A percentile compares a stretch with the other conserved stretches of the same genome.
phyloP scores from a whole-genome alignment of 2,888 invertebrate genomes.

The Auanema freiburgensis region DNA sequence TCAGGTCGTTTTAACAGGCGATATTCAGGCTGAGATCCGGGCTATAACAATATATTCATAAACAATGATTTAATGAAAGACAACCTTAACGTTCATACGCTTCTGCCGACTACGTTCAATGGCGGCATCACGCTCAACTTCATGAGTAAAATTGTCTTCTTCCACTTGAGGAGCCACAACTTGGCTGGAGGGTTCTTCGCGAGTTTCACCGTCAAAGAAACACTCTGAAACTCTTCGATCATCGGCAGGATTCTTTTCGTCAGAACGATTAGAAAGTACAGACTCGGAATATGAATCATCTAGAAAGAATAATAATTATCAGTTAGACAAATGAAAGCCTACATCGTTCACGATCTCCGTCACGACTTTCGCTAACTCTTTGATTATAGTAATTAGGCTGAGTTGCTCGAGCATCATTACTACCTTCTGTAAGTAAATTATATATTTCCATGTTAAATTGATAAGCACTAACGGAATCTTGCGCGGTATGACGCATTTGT shows the following conservation, averaged over 20 bases:
- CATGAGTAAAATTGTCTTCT: constrained; percentile 3
- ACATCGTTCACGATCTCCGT: neutral
- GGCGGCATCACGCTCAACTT: constrained; percentile 17
- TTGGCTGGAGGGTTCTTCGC: neutral
- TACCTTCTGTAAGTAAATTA: constrained; percentile 23
- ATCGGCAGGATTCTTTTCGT: neutral
- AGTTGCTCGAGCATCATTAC: constrained; percentile 28
- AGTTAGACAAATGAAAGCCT: neutral
- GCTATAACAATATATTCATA: neutral
- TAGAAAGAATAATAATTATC: constrained; percentile 2
- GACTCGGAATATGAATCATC: constrained; percentile 2
- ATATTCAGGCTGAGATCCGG: constrained; percentile 21
- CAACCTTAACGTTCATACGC: constrained; percentile 14
- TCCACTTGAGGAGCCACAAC: neutral
- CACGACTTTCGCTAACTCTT: constrained; percentile 12
- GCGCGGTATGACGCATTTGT: constrained; percentile 12
- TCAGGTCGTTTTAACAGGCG: constrained; percentile 42
- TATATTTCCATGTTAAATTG: neutral
- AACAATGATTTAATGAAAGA: too few species aligned
- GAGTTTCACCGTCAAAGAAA: constrained; percentile 2
- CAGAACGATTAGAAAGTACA: neutral
- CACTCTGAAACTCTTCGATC: neutral
- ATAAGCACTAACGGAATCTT: constrained; percentile 24
- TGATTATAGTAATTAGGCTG: constrained; percentile 15
- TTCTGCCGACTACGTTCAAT: constrained; percentile 24